Percentiles rank a stretch among this genome's conserved stretches.
Conservation (phyloP, 2,888 invertebrate genomes). For the Neoascia interrupta region DNA sequence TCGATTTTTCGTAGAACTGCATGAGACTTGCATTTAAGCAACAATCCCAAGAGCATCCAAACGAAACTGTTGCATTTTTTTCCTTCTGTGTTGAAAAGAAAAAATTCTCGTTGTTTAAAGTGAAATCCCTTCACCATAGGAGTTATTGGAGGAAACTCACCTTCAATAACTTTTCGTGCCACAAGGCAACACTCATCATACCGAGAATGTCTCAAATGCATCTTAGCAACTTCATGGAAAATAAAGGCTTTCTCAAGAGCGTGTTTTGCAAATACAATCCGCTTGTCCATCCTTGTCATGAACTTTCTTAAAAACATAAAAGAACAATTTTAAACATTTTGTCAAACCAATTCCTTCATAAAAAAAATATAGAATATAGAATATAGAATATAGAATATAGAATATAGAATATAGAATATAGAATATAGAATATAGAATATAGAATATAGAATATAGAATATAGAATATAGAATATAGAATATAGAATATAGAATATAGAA, state of each 20-base stretch:
- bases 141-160: constrained; percentile 48
- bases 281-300: constrained; percentile 71
- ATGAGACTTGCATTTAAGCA: constrained; percentile 75
- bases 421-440: no score
- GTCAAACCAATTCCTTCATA: no score
- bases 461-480: no score
- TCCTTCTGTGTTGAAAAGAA: no score
- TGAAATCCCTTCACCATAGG: not conserved
- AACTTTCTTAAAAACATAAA: no score
- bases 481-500: no score
- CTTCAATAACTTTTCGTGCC: constrained; percentile 72
- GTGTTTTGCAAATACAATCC: constrained; percentile 73
- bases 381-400: no score
- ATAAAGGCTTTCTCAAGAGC: constrained; percentile 74
- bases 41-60: constrained; percentile 74
- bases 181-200: constrained; percentile 72
- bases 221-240: constrained; percentile 73
- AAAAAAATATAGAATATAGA: no score
- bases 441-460: no score
- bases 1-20: constrained; percentile 75
- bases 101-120: no score
- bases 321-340: no score
- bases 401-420: no score
- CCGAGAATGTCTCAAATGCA: constrained; percentile 72
- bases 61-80: constrained; percentile 73